Conservation (phyloP, 2,113 vertebrate species). For the Melanotaenia duboulayi region DNA sequence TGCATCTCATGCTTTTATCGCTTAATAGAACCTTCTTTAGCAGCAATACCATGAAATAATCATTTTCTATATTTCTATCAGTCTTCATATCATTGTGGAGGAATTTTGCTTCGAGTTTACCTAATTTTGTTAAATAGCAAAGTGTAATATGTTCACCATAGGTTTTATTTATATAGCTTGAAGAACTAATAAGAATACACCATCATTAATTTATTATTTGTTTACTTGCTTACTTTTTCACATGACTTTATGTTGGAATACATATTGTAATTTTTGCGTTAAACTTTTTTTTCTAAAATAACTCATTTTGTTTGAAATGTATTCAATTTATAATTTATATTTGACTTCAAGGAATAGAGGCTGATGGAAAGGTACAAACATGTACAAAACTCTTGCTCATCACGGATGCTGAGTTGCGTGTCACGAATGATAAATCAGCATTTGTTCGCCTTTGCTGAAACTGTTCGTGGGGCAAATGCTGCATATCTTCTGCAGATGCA, state of each 20-base stretch:
- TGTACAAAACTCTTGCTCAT: constrained; percentile 2
- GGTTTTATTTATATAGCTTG: neutral
- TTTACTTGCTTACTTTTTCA: neutral
- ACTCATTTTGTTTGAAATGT: neutral
- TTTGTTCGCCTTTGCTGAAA: constrained; percentile 43
- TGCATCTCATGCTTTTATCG: neutral
- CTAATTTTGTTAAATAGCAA: neutral
- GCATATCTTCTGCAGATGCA: constrained; percentile 31
- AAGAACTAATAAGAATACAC: no score
- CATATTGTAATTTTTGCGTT: neutral
- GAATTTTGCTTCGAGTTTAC: neutral
- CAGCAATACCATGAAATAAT: neutral
- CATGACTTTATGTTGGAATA: neutral
- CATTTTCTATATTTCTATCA: neutral
- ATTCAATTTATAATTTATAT: neutral
- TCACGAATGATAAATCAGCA: constrained; percentile 27
- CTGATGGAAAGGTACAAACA: constrained; percentile 1
- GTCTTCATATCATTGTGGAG: neutral
- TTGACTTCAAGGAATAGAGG: neutral
- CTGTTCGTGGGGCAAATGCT: constrained; percentile 48
- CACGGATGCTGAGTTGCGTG: constrained; percentile 24
- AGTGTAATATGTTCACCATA: neutral
- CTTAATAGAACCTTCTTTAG: neutral
- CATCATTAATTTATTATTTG: no score
- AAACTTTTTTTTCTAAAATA: neutral